phyloP scores from a whole-genome alignment of 2,888 invertebrate genomes.

The Watsonalla binaria region DNA sequence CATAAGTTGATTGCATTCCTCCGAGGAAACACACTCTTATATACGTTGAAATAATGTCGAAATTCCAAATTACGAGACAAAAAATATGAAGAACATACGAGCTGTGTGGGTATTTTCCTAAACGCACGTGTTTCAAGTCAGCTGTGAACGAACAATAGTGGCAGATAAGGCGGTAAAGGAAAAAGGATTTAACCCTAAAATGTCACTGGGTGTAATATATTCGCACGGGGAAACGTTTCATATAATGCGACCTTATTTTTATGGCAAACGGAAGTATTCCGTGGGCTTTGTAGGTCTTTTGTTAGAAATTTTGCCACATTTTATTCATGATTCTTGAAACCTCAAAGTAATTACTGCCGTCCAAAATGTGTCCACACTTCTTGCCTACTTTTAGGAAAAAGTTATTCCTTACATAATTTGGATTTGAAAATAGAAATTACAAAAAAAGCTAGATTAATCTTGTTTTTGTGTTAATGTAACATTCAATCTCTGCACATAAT shows the following conservation, averaged over 20 bases:
- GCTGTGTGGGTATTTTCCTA: slow-evolving; percentile 10
- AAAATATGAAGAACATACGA: neutral
- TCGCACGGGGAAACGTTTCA: neutral
- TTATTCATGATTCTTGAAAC: neutral
- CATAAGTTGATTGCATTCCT: neutral
- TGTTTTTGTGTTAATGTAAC: no score
- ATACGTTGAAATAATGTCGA: neutral
- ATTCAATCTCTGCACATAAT: no score
- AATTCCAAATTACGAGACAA: neutral
- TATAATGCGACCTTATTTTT: neutral
- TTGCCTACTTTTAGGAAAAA: no score
- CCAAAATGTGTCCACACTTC: no score
- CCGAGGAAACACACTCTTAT: neutral
- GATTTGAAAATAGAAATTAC: no score
- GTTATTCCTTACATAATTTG: no score
- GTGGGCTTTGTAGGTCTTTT: neutral
- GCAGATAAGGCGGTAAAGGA: slow-evolving; percentile 17
- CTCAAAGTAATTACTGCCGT: neutral
- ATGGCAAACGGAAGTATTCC: neutral
- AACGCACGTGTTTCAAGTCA: slow-evolving; percentile 15
- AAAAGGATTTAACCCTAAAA: slow-evolving; percentile 24
- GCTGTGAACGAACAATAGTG: slow-evolving; percentile 23
- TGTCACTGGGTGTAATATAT: slow-evolving; percentile 1
- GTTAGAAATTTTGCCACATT: neutral
- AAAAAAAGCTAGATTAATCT: no score